Evolutionary conservation across 1,140 invertebrate species (phyloP).

Genomic region (Portunus trituberculatus): DNA sequence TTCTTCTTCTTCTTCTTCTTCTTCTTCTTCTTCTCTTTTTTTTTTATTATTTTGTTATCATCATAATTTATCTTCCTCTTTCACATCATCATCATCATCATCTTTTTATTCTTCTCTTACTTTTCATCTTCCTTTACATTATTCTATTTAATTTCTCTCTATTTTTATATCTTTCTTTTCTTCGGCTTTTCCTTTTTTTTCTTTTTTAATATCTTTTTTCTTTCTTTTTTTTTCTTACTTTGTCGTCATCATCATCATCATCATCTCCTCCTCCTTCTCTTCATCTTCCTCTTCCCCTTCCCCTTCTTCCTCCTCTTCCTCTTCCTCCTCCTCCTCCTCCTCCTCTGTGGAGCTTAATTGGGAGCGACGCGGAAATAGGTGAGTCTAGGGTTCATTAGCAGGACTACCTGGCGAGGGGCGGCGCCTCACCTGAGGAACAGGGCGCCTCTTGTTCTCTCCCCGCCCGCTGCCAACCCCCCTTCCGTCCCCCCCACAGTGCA

Average conservation of each 20-base stretch:
- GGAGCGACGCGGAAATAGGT: slow-evolving; percentile 9
- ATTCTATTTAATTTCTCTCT: too few species aligned
- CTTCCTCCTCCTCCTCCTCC: neutral
- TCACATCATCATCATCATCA: neutral
- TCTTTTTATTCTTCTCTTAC: too few species aligned
- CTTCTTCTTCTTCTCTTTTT: too few species aligned
- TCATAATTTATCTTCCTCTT: neutral
- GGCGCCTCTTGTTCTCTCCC: neutral
- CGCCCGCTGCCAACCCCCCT: neutral
- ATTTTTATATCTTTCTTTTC: too few species aligned
- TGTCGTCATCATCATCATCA: too few species aligned
- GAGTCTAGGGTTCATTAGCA: neutral
- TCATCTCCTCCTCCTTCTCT: neutral
- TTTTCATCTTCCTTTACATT: too few species aligned
- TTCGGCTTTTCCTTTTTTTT: too few species aligned
- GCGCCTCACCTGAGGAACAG: neutral
- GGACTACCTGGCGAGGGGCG: neutral
- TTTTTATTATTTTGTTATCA: too few species aligned
- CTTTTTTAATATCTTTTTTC: too few species aligned
- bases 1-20: neutral
- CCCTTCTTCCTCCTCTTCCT: neutral
- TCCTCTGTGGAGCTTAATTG: neutral
- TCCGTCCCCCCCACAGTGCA: neutral
- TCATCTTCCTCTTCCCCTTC: neutral
- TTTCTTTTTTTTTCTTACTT: too few species aligned